A percentile compares a stretch with the other conserved stretches of the same genome.
Conservation (phyloP, 2,888 invertebrate species). For the Zaprionus lineosus region DNA sequence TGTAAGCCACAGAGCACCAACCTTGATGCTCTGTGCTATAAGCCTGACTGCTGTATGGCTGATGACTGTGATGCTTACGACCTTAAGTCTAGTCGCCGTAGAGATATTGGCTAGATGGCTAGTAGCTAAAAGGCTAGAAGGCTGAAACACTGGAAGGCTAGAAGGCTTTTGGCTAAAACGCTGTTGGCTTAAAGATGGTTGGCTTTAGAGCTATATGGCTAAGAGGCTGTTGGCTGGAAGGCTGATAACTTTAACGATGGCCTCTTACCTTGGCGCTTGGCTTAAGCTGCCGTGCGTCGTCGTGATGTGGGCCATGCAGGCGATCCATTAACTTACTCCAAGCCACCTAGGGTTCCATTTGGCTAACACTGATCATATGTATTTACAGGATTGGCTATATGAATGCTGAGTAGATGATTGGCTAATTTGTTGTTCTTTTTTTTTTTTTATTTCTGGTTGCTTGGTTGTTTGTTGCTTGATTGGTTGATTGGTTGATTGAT, state of each 20-base stretch:
- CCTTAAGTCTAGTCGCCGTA: no score
- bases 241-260: conserved; percentile 6
- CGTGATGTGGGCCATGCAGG: conserved; percentile 83
- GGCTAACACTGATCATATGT: conserved; percentile 26
- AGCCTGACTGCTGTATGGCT: no score
- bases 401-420: conserved; percentile 5
- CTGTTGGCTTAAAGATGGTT: no score
- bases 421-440: conserved; percentile 1
- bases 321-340: conserved; percentile 78
- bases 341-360: conserved; percentile 27
- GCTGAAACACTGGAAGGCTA: no score
- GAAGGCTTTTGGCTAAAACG: no score
- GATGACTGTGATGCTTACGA: no score
- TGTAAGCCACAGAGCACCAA: no score
- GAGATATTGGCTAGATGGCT: no score
- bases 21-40: no score
- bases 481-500: no score
- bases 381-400: conserved; percentile 10
- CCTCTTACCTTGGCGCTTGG: conserved; percentile 82
- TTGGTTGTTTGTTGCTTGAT: conserved; percentile 14
- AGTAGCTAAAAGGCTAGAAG: not conserved
- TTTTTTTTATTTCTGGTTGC: not conserved
- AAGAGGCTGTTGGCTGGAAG: not conserved
- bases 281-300: conserved; percentile 83
- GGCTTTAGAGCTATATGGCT: not conserved